Base-by-base conservation (phyloP, 2,113 vertebrate genomes). In the Scytalopus superciliaris region DNA sequence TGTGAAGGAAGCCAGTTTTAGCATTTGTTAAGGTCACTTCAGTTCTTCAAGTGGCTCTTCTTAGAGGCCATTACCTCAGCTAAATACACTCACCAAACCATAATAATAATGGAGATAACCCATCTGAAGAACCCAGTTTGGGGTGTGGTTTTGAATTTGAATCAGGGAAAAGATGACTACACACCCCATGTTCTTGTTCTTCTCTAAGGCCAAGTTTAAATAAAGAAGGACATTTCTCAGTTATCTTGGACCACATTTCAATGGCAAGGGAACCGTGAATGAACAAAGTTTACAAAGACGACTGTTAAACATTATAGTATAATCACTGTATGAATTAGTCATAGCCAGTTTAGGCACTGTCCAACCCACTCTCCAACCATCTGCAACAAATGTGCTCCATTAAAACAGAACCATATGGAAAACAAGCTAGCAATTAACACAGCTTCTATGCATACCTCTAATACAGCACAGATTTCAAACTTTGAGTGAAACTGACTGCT, bases 351-450 rank as follows among this genome's bases (percentile, higher is more conserved):
- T 97, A 98, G 97, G 98, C 96, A 97, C 98, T 98, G 98, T 97
- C 96, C 98, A 98, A 98, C 98, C 97, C 97, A 98, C 98, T 99
- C 98, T 98, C 98, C 98, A 98, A 98, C 98, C 99, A 99, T 99
- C 98, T 99, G 99, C 97, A 99, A 98, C 98, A 98, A 99, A 99
- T 99, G 98, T 98, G 98, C 98, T 99, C 98, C 97, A 98, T 98
- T 99, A 99, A 99, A 99, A 98, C 98, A 98, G 98, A 98, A 99
- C 98, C 99, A 99, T 99, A 99, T 99, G 99, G 99, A 99, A 99
- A 98, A 98, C 98, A 98, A 98, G 98, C 98, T 98, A 97, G 97
- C 98, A 99, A 99, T 99, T 99, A 99, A 99, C 98, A 98, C 97
- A 97, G 98, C 98, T 98, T 99, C 98, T 98, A 98, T 97, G 98